Base-by-base conservation (phyloP, 1,140 invertebrate species). In the Ptiloglossa arizonensis region DNA sequence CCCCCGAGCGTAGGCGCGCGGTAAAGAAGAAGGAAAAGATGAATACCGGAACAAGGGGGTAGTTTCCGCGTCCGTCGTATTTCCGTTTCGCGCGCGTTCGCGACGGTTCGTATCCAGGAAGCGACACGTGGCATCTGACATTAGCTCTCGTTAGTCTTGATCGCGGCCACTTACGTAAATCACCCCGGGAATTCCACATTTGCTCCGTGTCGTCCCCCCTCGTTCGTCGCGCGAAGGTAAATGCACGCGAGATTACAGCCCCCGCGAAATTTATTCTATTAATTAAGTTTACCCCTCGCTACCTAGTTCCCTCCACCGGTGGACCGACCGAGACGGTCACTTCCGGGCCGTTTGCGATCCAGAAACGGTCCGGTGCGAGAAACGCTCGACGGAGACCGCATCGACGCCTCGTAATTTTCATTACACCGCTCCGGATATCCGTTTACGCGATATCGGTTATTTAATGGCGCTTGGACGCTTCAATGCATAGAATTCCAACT, bases 81-180 rank as follows among this genome's bases (percentile, higher is more conserved):
- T 52, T 17, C 15, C 19, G 66, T 57, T 35, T 41, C 56, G 6
- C 38, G 2, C 22, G 27, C 9, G 27, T 27, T 13, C 48, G 15
- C 46, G 57, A 69, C 72, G 75, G 80, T 54, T 56, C 27, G 41
- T 13, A 41, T 29, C 38, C 54, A 64, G 48, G 38, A 57, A 62
- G 17, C 41, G 44, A 54, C 73, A 76, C 79, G 77, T 83, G 82
- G 78, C 77, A 83, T 87, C 67, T 68, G 81, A 69, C 78, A 88
- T 88, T 87, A 86, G 87, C 75, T 79, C 80, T 87, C 85, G 83
- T 86, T 88, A 87, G 79, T 60, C 75, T 63, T 87, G 84, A 88
- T 88, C 87, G 87, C 11, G 64, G 87, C 85, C 81, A 88, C 86
- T 88, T 86, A 86, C 82, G 83, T 83, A 82, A 87, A 84, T 86